Evolutionary conservation across 2,888 invertebrate species (phyloP).

Genomic region (Watsonalla binaria): DNA sequence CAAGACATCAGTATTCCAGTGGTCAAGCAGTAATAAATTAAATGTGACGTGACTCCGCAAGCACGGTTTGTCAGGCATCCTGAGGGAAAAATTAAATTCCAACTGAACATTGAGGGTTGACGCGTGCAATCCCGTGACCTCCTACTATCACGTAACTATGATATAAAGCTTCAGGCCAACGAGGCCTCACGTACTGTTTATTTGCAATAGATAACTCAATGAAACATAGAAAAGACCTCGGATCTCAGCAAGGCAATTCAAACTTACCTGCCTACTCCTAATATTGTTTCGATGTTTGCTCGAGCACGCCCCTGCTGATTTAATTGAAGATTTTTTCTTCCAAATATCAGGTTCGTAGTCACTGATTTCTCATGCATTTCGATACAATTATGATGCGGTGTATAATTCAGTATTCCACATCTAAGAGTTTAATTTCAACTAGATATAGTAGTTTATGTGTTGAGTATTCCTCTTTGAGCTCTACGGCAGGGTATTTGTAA

Average conservation of each 20-base stretch:
- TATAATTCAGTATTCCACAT: neutral
- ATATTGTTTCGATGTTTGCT: conserved; percentile 1
- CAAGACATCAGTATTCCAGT: conserved; percentile 50
- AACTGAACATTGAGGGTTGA: conserved; percentile 24
- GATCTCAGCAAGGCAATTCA: conserved; percentile 2
- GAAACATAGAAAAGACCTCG: conserved; percentile 1
- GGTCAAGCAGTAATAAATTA: conserved; percentile 40
- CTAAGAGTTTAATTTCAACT: no score
- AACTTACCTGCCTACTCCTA: conserved; percentile 1
- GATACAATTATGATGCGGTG: neutral
- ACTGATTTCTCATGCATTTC: neutral
- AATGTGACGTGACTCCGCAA: conserved; percentile 39
- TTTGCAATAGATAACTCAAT: conserved; percentile 2
- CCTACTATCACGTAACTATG: conserved; percentile 4
- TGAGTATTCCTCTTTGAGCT: no score
- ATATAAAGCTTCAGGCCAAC: neutral
- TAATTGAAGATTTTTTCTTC: neutral
- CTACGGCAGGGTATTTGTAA: no score
- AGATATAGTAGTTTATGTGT: no score
- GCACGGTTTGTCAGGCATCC: conserved; percentile 36
- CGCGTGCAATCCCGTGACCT: conserved; percentile 32
- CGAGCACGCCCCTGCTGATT: neutral
- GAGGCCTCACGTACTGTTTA: neutral
- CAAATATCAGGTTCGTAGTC: neutral
- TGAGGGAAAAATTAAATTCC: conserved; percentile 64